A percentile compares a stretch with the other conserved stretches of the same genome.
Evolutionary conservation across 2,888 invertebrate genomes (phyloP).

Genomic region (Caenorhabditis zanzibari): DNA sequence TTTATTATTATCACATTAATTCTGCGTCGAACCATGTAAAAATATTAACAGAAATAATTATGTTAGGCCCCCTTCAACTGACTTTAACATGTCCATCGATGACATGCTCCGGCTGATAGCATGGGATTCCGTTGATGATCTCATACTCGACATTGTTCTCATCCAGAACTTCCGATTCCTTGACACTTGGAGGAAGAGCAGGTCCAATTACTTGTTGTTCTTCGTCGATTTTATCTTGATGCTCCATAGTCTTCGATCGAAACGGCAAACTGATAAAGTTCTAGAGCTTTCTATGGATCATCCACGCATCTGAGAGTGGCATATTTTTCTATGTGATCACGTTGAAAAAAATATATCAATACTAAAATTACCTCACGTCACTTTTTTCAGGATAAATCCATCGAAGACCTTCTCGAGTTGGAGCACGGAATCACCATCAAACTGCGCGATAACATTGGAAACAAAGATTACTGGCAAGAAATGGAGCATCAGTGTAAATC

Average conservation of each 20-base stretch:
- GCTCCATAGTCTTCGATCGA: slow-evolving; percentile 34
- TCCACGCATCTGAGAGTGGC: too few relatives aligned
- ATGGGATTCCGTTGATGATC: slow-evolving; percentile 73
- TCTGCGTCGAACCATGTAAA: too few relatives aligned
- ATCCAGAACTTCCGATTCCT: slow-evolving; percentile 18
- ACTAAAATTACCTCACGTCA: too few relatives aligned
- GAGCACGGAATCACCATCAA: slow-evolving; percentile 90
- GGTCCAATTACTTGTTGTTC: slow-evolving; percentile 38
- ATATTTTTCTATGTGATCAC: too few relatives aligned
- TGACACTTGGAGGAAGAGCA: slow-evolving; percentile 22
- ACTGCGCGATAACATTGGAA: slow-evolving; percentile 93
- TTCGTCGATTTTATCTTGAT: slow-evolving; percentile 10
- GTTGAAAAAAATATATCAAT: too few relatives aligned
- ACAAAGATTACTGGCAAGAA: slow-evolving; percentile 99
- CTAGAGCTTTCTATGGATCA: neutral
- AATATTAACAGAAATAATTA: too few relatives aligned
- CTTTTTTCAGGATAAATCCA: slow-evolving; percentile 89
- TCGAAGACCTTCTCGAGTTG: slow-evolving; percentile 90
- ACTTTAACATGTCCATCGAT: slow-evolving; percentile 70
- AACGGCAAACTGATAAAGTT: neutral
- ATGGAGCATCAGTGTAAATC: slow-evolving; percentile 86
- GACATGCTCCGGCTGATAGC: slow-evolving; percentile 69
- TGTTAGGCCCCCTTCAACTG: neutral
- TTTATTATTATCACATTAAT: too few relatives aligned
- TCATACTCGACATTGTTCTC: slow-evolving; percentile 50